Conservation (phyloP, 1,140 invertebrate species). For the Eupeodes corollae region DNA sequence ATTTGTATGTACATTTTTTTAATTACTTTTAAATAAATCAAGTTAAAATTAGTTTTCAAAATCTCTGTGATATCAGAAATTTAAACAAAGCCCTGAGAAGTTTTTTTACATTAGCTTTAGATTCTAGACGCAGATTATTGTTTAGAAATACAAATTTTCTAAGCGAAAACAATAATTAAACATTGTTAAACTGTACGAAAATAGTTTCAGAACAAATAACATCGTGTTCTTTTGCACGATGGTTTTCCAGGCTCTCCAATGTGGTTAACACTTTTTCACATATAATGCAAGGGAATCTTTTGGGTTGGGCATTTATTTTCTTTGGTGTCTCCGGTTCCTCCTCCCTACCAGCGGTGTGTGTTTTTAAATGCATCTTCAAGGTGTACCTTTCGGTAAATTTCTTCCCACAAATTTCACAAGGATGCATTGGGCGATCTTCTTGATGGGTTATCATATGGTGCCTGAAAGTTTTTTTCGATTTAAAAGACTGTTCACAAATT, state of each 20-base stretch:
- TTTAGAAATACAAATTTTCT: too few relatives aligned
- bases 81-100: too few relatives aligned
- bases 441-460: slow-evolving; percentile 10
- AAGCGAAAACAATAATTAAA: too few relatives aligned
- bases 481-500: slow-evolving; percentile 9
- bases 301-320: neutral
- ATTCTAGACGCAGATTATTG: too few relatives aligned
- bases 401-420: slow-evolving; percentile 9
- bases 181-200: slow-evolving; percentile 1
- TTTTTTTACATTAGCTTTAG: too few relatives aligned
- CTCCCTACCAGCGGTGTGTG: neutral
- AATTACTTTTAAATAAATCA: too few relatives aligned
- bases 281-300: slow-evolving; percentile 9
- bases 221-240: slow-evolving; percentile 12
- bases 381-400: slow-evolving; percentile 12
- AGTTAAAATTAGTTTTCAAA: too few relatives aligned
- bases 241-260: slow-evolving; percentile 7
- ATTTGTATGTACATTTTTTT: too few relatives aligned
- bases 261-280: slow-evolving; percentile 5
- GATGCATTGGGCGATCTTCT: slow-evolving; percentile 7
- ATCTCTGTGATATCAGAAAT: too few relatives aligned
- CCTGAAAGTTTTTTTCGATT: slow-evolving; percentile 9
- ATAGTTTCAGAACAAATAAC: slow-evolving; percentile 7
- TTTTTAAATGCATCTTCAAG: slow-evolving; percentile 8
- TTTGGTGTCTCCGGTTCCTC: neutral